Base-by-base conservation (phyloP, 2,888 invertebrate species). In the Dicyrtomina minuta region DNA sequence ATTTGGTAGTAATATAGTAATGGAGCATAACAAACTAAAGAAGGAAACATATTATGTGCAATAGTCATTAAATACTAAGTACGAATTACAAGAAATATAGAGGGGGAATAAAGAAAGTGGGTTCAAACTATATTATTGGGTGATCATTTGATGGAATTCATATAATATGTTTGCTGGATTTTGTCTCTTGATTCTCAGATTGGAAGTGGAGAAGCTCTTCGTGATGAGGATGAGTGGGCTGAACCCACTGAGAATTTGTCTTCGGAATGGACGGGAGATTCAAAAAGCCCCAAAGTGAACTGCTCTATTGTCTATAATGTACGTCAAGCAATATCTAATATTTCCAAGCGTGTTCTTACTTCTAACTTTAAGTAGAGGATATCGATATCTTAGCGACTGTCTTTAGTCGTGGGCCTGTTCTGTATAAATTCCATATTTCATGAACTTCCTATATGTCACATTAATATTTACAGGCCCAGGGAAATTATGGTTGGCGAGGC, bases 161-260 rank as follows among this genome's bases (percentile, higher is more conserved):
- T 49, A 27, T 49, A 27, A 33, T 46, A 59, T 59, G 22, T 12
- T 17, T 3, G 17, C 13, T 59, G 64, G 33, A 51, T 51, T 46
- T 64, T 64, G 51, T 62, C 39, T 64, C 46, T 70, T 66, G n/a
- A n/a, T n/a, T n/a, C n/a, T 39, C 74, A 89, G 89, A 87, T 90
- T 24, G 93, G 92, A 12, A 92, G 91, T 70, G 93, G 92, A 0
- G 79, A 79, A 64, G 77, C 74, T 10, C 58, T 75, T 2, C 72
- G 68, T 5, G 89, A 91, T 76, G 90, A 92, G 77, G 89, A 91
- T 0, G 92, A 92, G 80, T 92, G 90, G 90, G 90, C 90, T 77
- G 92, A 91, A 79, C 84, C 88, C 46, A 84, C 75, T 86, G 87
- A 78, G 84, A 85, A 10, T 62, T 49, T 12, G 10, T 51, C 51